Conservation (phyloP, 2,797 vertebrate genomes). For the Pterois miles region DNA sequence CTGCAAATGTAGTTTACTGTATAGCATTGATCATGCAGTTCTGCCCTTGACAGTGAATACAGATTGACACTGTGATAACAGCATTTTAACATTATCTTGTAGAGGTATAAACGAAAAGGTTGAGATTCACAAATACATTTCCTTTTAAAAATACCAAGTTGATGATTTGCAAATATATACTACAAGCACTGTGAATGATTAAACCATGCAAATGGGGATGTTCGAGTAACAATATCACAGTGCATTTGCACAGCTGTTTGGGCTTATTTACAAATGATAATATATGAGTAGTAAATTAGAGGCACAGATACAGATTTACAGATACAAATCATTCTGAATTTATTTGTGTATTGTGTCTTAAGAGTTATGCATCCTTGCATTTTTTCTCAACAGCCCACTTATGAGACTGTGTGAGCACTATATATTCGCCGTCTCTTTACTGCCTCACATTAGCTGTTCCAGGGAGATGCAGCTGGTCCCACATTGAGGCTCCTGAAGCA, state of each 20-base stretch:
- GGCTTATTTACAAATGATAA: background rate
- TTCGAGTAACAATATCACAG: background rate
- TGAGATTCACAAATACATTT: background rate
- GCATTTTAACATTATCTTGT: background rate
- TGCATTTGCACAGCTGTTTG: background rate
- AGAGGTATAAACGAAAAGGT: background rate
- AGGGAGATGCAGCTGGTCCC: constrained; percentile 42
- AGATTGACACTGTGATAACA: background rate
- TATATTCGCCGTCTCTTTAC: background rate
- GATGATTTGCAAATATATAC: background rate
- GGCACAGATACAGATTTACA: background rate
- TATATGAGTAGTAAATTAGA: background rate
- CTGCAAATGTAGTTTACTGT: rapidly evolving
- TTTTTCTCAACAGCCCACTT: background rate
- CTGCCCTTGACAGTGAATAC: background rate
- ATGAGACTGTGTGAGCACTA: too few species aligned
- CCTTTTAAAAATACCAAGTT: background rate
- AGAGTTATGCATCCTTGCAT: background rate
- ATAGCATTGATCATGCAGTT: background rate
- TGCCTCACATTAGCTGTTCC: constrained; percentile 13
- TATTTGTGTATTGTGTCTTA: background rate
- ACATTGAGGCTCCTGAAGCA: constrained; percentile 33
- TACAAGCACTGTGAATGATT: background rate
- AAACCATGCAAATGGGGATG: background rate
- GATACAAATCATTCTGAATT: background rate